Evolutionary conservation across 2,797 vertebrate species (phyloP), one percentile per base, ranked within the genome.

Genomic region (Sebastes miniatus): DNA sequence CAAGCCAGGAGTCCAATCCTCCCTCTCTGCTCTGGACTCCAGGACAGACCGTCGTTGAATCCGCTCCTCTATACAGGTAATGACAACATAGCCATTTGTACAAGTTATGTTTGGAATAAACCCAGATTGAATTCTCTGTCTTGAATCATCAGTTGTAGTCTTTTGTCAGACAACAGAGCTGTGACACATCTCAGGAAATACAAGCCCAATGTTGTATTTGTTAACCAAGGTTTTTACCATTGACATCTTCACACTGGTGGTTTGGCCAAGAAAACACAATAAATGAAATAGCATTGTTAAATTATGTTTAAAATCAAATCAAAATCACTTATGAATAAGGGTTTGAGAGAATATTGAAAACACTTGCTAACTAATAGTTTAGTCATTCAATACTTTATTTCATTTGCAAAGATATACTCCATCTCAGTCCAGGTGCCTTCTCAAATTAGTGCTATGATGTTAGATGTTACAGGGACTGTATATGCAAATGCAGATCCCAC

Each of bases 31-130:
- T 84, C 18, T 73, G 87, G 65, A 81, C 72, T 24, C 84, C 89
- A 64, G 88, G 92, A 0, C 88, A 93, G 62, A 80, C 29, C 34
- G 43, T 73, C 62, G 29, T 61, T 62, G 91, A 93, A 20, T 54
- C 86, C 25, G 84, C 83, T 73, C 93, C 91, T 73, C 80, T 94
- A 0, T 94, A 95, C 88, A 95, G 93, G 94, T 93, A 66, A 77
- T 12, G 13, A 27, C 39, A 10, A 14, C 0, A 2, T 0, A 25
- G 6, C 18, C 7, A 14, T 31, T 27, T 22, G 29, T 36, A 3
- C n/a, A 47, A 4, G 39, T 12, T 29, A 16, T 32, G 14, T 69
- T 63, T 25, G n/a, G 6, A 43, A 18, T 43, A 4, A 52, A 24
- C 18, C 57, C 29, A 4, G 6, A 16, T 5, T 25, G 8, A 64